Evolutionary conservation across 2,888 invertebrate species (phyloP).

Genomic region (Eucriotettix oculatus): DNA sequence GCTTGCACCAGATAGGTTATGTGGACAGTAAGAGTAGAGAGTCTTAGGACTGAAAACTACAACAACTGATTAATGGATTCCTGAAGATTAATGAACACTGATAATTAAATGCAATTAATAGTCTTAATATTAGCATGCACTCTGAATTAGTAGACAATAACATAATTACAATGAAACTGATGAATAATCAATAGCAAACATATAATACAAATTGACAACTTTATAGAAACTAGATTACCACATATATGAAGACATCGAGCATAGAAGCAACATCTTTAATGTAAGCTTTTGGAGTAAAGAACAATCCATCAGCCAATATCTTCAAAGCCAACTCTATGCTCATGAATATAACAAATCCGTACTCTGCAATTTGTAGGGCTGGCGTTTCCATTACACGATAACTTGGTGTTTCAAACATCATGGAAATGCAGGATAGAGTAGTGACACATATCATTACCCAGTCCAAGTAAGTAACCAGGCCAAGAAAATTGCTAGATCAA

Average conservation of each 20-base stretch:
- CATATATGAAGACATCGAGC: slow-evolving; percentile 92
- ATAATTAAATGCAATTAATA: background rate
- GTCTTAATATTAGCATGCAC: background rate
- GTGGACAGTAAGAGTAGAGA: no score
- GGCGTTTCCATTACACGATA: slow-evolving; percentile 88
- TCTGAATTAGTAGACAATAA: background rate
- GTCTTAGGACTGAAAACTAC: no score
- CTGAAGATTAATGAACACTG: no score
- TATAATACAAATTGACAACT: background rate
- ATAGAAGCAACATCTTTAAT: slow-evolving; percentile 95
- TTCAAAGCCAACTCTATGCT: slow-evolving; percentile 89
- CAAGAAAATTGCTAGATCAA: slow-evolving; percentile 72
- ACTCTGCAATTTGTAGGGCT: slow-evolving; percentile 88
- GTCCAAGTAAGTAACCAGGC: slow-evolving; percentile 94
- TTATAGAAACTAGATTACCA: slow-evolving; percentile 41
- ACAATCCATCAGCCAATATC: slow-evolving; percentile 90
- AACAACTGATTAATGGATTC: no score
- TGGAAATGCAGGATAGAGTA: slow-evolving; percentile 89
- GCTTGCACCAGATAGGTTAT: no score
- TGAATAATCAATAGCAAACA: background rate
- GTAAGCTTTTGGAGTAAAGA: slow-evolving; percentile 98
- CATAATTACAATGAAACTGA: background rate
- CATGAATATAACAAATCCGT: slow-evolving; percentile 96
- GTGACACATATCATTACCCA: slow-evolving; percentile 99
- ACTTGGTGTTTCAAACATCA: slow-evolving; percentile 97